Evolutionary conservation across 2,113 vertebrate genomes (phyloP).

Genomic region (Panthera tigris): DNA sequence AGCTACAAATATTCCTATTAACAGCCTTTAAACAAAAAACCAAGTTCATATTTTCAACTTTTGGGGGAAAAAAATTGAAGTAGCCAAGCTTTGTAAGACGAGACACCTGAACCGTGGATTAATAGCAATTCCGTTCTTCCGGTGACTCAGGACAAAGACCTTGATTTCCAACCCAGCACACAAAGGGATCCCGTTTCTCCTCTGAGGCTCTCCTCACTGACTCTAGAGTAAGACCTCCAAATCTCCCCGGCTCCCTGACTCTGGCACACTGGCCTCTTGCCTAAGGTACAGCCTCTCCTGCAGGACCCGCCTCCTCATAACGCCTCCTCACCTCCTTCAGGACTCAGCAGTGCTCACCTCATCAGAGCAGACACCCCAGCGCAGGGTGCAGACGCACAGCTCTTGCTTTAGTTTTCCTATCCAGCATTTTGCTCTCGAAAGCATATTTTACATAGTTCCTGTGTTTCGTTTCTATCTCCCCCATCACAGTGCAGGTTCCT

Average conservation of each 20-base stretch:
- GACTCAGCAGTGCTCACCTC: fast-evolving
- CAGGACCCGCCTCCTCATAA: background rate
- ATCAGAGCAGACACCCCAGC: too few species aligned
- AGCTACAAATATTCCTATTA: background rate
- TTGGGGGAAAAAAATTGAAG: background rate
- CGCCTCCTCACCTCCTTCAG: background rate
- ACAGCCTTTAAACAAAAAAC: background rate
- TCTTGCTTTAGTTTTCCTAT: background rate
- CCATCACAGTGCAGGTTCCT: background rate
- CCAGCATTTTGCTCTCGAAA: background rate
- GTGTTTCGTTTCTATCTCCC: background rate
- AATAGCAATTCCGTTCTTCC: too few species aligned
- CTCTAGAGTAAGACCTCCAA: background rate
- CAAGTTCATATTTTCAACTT: background rate
- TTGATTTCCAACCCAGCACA: background rate
- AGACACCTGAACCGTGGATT: background rate
- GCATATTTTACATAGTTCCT: background rate
- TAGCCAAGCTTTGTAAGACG: too few species aligned
- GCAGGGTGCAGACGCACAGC: too few species aligned
- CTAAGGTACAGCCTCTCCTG: background rate
- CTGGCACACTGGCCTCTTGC: background rate
- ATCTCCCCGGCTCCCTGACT: background rate
- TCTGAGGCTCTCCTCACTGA: background rate
- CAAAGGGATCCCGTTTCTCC: background rate
- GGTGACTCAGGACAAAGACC: background rate